Evolutionary conservation across 2,113 vertebrate genomes (phyloP).

Genomic region (Channa maculata): DNA sequence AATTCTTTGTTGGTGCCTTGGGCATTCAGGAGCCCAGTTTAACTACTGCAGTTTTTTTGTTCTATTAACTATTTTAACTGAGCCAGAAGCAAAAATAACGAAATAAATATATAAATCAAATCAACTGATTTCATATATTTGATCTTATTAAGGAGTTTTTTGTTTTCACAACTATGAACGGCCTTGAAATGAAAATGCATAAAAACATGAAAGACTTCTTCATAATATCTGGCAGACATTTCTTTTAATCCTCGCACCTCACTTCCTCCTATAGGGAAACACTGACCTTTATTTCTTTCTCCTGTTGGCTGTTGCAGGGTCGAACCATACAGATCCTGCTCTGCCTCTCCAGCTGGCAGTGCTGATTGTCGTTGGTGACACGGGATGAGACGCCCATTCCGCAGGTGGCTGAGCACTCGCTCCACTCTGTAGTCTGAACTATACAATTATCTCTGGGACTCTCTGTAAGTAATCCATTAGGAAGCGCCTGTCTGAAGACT

Average conservation of each 20-base stretch:
- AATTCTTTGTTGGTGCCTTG: no score
- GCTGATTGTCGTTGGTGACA: slow-evolving; percentile 83
- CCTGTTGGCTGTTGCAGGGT: slow-evolving; percentile 73
- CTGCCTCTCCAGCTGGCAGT: slow-evolving; percentile 84
- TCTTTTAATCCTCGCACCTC: not conserved
- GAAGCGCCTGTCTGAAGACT: slow-evolving; percentile 71
- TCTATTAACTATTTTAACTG: no score
- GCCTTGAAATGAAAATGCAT: no score
- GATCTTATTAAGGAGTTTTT: no score
- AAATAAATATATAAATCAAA: no score
- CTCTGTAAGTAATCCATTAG: slow-evolving; percentile 45
- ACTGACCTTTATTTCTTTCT: slow-evolving; percentile 81
- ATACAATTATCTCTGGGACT: slow-evolving; percentile 84
- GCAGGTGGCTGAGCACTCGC: slow-evolving; percentile 81
- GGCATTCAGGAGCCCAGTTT: no score
- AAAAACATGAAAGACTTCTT: no score
- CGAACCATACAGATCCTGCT: slow-evolving; percentile 83
- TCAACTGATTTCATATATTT: no score
- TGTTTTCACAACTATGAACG: no score
- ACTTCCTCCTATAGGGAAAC: not conserved
- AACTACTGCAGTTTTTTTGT: no score
- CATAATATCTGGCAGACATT: no score
- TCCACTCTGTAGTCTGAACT: slow-evolving; percentile 85
- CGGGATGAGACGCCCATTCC: slow-evolving; percentile 85
- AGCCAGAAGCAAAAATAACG: no score